phyloP scores from a whole-genome alignment of 1,140 invertebrate genomes.

The Drosophila lowei region DNA sequence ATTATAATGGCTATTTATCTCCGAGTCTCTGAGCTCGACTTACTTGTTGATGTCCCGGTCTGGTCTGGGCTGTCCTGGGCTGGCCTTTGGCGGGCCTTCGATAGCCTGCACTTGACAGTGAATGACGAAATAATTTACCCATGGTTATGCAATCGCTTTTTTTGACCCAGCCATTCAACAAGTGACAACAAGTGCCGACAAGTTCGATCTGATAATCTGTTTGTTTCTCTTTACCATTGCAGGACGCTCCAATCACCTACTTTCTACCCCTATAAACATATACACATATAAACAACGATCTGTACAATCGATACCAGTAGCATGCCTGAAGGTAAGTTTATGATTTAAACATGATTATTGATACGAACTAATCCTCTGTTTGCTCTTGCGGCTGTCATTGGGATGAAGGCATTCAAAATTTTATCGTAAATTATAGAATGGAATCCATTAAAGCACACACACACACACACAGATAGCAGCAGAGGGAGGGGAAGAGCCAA shows the following conservation, averaged over 20 bases:
- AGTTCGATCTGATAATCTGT: not conserved
- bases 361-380: not conserved
- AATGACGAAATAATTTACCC: conserved; percentile 35
- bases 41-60: conserved; percentile 1
- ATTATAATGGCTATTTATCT: conserved; percentile 63
- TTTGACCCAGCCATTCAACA: conserved; percentile 20
- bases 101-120: conserved; percentile 35
- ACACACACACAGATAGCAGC: not conserved
- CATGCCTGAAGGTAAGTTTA: conserved; percentile 16
- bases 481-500: not conserved
- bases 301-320: not conserved
- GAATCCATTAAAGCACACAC: conserved; percentile 25
- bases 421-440: conserved; percentile 38
- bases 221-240: conserved; percentile 19
- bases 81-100: not conserved
- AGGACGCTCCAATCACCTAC: conserved; percentile 33
- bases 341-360: conserved; percentile 13
- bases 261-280: conserved; percentile 39
- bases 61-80: not conserved
- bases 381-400: not conserved
- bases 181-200: conserved; percentile 7
- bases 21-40: conserved; percentile 19
- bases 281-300: conserved; percentile 6
- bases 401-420: conserved; percentile 20
- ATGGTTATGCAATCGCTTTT: conserved; percentile 30